phyloP scores from a whole-genome alignment of 2,797 vertebrate genomes.

The Babyrousa celebensis region DNA sequence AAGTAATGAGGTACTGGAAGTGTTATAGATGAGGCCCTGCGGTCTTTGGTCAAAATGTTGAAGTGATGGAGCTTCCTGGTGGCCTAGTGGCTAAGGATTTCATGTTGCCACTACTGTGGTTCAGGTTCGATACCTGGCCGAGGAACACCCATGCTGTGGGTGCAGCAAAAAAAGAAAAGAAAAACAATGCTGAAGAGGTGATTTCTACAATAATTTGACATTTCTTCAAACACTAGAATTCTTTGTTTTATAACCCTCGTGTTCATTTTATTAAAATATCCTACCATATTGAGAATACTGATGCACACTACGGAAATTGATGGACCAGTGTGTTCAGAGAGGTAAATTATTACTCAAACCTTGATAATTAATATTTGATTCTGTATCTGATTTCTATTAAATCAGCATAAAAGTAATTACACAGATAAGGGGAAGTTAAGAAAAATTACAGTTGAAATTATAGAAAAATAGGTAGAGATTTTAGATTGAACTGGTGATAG shows the following conservation, averaged over 20 bases:
- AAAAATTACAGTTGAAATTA: slow-evolving; percentile 53
- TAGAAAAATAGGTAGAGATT: background rate
- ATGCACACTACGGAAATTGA: background rate
- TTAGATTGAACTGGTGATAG: background rate
- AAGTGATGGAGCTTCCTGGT: background rate
- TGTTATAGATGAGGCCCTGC: background rate
- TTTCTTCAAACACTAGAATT: background rate
- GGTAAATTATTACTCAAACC: background rate
- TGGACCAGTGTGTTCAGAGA: background rate
- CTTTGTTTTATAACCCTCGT: background rate
- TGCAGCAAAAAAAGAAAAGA: no score
- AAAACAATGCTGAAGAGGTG: slow-evolving; percentile 29
- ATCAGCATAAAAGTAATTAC: slow-evolving; percentile 26
- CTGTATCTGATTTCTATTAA: background rate
- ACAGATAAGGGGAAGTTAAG: background rate
- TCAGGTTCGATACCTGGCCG: no score
- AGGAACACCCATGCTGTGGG: no score
- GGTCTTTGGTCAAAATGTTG: slow-evolving; percentile 4
- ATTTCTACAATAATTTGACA: background rate
- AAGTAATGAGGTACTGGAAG: background rate
- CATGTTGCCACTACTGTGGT: no score
- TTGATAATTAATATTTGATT: slow-evolving; percentile 36
- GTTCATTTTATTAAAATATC: slow-evolving; percentile 16
- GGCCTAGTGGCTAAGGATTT: no score
- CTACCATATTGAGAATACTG: background rate